phyloP scores from a whole-genome alignment of 1,140 invertebrate genomes.

The Brachionus paranguensis region DNA sequence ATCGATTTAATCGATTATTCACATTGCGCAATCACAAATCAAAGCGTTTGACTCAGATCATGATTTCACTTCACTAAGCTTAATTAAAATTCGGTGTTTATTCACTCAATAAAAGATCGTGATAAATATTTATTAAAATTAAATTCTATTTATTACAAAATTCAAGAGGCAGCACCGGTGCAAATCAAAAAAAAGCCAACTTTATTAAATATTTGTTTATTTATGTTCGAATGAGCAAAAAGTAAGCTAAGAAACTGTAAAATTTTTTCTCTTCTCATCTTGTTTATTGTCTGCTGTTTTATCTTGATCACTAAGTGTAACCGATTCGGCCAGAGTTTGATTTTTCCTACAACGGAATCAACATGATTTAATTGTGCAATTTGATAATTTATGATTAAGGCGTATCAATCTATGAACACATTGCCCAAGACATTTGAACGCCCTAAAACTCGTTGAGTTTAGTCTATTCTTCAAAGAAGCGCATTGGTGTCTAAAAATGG shows the following conservation, averaged over 20 bases:
- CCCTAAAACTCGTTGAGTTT: neutral
- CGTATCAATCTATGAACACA: neutral
- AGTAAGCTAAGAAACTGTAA: conserved; percentile 26
- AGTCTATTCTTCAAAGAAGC: neutral
- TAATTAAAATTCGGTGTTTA: neutral
- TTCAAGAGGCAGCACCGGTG: conserved; percentile 9
- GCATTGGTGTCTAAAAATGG: too few species aligned
- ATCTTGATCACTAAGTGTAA: conserved; percentile 1
- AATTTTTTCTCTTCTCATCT: neutral
- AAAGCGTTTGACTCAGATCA: neutral
- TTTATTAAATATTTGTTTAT: conserved; percentile 35
- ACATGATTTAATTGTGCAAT: neutral
- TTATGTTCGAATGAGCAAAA: conserved; percentile 27
- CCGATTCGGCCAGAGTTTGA: neutral
- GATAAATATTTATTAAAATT: conserved; percentile 34
- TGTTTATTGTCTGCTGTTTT: neutral
- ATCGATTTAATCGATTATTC: conserved; percentile 18
- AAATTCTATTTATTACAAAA: conserved; percentile 26
- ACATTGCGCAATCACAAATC: neutral
- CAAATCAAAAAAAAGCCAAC: neutral
- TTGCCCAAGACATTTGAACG: neutral
- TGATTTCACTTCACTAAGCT: neutral
- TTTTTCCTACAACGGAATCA: neutral
- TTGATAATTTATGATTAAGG: neutral
- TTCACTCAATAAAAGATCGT: neutral